These are phyloP conservation scores for Dolichoris vasculosae DNA, from an alignment of 1,140 invertebrate genomes.

Conservation along the genomic window DNA sequence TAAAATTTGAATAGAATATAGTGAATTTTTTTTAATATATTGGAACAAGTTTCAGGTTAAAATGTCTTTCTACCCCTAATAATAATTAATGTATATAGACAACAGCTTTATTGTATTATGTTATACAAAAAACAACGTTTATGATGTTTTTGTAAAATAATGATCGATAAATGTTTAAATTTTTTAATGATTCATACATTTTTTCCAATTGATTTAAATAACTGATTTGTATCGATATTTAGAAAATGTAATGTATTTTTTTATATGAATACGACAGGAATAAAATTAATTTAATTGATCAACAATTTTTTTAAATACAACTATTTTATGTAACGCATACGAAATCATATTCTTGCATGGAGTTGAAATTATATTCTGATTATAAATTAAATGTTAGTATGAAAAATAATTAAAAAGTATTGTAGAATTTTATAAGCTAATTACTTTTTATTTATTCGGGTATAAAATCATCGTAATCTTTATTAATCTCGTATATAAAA, in stretches of 20 bases:
- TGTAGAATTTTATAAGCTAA: background rate
- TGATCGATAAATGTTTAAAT: background rate
- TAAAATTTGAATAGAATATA: background rate
- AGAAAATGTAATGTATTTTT: background rate
- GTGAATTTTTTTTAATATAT: background rate
- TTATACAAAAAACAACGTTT: background rate
- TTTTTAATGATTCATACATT: background rate
- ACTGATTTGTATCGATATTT: background rate
- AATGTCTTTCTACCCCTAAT: background rate
- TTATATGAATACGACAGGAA: background rate
- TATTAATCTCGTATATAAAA: background rate
- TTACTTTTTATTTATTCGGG: background rate
- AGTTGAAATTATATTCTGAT: background rate
- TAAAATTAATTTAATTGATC: background rate
- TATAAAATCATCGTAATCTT: background rate
- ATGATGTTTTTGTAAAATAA: background rate
- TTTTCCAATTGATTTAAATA: background rate
- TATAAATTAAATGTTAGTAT: background rate
- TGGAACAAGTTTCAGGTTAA: too few species aligned
- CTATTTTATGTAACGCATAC: background rate
- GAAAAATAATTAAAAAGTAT: background rate
- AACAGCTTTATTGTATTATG: background rate
- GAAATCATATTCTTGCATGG: background rate
- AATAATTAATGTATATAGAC: background rate
- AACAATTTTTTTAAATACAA: background rate